These are phyloP conservation scores for Diplolepis rosae DNA, from an alignment of 2,888 invertebrate genomes.

Conservation along the genomic window DNA sequence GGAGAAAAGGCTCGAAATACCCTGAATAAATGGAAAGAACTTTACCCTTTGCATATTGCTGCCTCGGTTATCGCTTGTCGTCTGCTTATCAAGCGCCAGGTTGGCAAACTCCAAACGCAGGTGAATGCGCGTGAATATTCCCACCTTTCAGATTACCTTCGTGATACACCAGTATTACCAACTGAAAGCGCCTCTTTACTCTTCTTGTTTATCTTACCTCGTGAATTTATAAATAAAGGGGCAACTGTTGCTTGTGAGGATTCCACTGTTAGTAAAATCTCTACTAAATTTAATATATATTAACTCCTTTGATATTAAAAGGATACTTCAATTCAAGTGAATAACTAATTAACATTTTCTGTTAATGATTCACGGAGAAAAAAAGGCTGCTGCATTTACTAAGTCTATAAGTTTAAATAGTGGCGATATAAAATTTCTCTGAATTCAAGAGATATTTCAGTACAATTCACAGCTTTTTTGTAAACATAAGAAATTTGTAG, in stretches of 20 bases:
- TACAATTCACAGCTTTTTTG: too few relatives aligned
- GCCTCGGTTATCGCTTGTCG: constrained; percentile 57
- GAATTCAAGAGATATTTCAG: too few relatives aligned
- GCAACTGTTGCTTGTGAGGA: not conserved
- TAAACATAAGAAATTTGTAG: too few relatives aligned
- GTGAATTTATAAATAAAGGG: constrained; percentile 2
- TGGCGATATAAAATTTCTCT: too few relatives aligned
- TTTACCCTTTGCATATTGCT: constrained; percentile 56
- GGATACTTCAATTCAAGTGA: too few relatives aligned
- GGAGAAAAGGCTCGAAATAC: constrained; percentile 32
- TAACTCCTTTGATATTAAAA: too few relatives aligned
- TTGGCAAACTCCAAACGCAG: constrained; percentile 55
- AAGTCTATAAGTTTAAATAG: too few relatives aligned
- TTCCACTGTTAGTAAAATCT: too few relatives aligned
- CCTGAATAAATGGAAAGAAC: constrained; percentile 49
- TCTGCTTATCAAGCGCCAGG: constrained; percentile 64
- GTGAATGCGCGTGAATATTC: constrained; percentile 48
- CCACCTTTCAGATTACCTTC: constrained; percentile 1
- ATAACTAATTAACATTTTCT: too few relatives aligned
- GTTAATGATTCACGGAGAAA: too few relatives aligned
- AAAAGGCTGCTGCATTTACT: too few relatives aligned
- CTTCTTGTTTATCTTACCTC: not conserved
- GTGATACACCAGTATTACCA: constrained; percentile 8
- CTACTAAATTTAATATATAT: too few relatives aligned
- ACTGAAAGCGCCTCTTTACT: constrained; percentile 14